phyloP scores from a whole-genome alignment of 2,888 invertebrate genomes.

The Clivina fossor region DNA sequence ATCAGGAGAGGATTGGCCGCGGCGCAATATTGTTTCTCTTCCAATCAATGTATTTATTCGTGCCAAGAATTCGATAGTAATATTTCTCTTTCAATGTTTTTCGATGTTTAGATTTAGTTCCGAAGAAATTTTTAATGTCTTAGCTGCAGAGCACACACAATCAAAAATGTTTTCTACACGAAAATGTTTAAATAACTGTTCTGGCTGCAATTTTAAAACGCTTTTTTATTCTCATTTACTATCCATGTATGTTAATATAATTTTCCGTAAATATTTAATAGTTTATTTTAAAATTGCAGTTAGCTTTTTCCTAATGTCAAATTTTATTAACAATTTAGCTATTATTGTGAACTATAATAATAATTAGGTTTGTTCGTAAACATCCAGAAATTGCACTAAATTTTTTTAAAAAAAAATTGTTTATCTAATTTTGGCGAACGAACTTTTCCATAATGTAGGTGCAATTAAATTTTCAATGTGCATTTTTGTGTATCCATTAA shows the following conservation, averaged over 20 bases:
- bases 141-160: slow-evolving; percentile 31
- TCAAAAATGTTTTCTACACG: slow-evolving; percentile 30
- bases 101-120: slow-evolving; percentile 33
- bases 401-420: too few relatives aligned
- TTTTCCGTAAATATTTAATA: background rate
- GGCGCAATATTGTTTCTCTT: slow-evolving; percentile 30
- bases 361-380: slow-evolving; percentile 4
- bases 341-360: slow-evolving; percentile 21
- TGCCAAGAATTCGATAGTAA: slow-evolving; percentile 27
- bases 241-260: background rate
- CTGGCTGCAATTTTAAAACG: slow-evolving; percentile 30
- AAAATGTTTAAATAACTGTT: slow-evolving; percentile 14
- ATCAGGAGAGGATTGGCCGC: too few relatives aligned
- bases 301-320: slow-evolving; percentile 20
- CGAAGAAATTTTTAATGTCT: slow-evolving; percentile 29
- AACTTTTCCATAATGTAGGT: too few relatives aligned
- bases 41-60: slow-evolving; percentile 29
- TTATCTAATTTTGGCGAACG: too few relatives aligned
- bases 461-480: slow-evolving; percentile 30
- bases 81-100: slow-evolving; percentile 30
- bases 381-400: background rate
- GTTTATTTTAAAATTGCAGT: slow-evolving; percentile 26
- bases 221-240: background rate
- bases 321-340: slow-evolving; percentile 25
- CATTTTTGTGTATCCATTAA: slow-evolving; percentile 25